A percentile compares a stretch with the other conserved stretches of the same genome.
phyloP scores from a whole-genome alignment of 2,888 invertebrate genomes.

The Polymixis lichenea region DNA sequence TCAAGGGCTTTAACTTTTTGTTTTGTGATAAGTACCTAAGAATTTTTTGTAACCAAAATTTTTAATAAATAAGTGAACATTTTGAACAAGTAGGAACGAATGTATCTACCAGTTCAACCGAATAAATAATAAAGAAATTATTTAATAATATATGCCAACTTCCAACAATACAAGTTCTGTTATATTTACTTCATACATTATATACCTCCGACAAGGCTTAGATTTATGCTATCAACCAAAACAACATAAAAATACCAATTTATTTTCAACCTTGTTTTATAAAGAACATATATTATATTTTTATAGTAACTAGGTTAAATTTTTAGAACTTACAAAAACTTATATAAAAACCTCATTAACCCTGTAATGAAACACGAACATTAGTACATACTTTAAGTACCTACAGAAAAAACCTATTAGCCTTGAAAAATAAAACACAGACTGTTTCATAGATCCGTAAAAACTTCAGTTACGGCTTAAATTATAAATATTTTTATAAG shows the following conservation, averaged over 20 bases:
- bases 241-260: neutral
- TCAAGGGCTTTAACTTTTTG: neutral
- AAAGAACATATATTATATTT: neutral
- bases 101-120: neutral
- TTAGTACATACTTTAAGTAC: conserved; percentile 13
- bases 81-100: neutral
- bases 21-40: neutral
- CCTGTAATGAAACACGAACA: neutral
- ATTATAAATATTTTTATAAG: conserved; percentile 41
- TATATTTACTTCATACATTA: neutral
- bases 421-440: conserved; percentile 30
- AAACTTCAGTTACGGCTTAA: conserved; percentile 31
- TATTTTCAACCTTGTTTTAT: neutral
- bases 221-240: neutral
- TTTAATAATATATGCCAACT: neutral
- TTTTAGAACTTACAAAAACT: neutral
- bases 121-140: neutral
- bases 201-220: neutral
- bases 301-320: too few species aligned
- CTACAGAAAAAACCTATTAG: conserved; percentile 21
- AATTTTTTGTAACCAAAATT: neutral
- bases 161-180: neutral
- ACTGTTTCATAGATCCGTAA: conserved; percentile 32
- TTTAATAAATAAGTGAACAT: neutral
- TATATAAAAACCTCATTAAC: conserved; percentile 26